phyloP scores from a whole-genome alignment of 1,140 invertebrate species.

The Rhysida immarginata region DNA sequence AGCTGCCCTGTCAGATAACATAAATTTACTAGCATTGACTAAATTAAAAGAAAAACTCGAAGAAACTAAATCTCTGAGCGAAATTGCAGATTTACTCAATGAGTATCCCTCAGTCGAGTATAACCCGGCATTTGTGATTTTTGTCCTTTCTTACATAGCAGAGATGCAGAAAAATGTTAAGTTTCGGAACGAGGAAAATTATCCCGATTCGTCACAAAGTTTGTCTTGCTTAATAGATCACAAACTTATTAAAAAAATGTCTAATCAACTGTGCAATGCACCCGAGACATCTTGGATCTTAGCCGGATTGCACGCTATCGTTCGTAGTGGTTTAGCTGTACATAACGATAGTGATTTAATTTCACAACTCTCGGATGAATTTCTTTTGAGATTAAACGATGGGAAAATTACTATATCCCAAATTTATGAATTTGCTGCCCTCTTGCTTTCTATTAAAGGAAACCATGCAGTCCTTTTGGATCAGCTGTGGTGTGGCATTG shows the following conservation, averaged over 20 bases:
- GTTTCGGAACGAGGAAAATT: constrained; percentile 18
- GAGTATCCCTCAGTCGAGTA: constrained; percentile 34
- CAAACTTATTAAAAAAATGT: constrained; percentile 23
- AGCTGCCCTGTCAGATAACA: background rate
- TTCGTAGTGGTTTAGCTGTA: constrained; percentile 30
- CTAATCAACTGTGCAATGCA: constrained; percentile 17
- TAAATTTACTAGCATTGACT: background rate
- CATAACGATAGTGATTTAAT: constrained; percentile 34
- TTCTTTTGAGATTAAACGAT: constrained; percentile 41
- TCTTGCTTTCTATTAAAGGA: constrained; percentile 29
- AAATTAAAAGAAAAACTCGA: constrained; percentile 28
- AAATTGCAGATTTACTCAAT: constrained; percentile 28
- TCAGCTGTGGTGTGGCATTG: constrained; percentile 50
- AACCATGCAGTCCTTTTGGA: constrained; percentile 35
- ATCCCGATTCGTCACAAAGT: constrained; percentile 14
- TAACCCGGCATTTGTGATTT: constrained; percentile 34
- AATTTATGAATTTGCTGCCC: constrained; percentile 39
- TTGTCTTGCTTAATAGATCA: constrained; percentile 23
- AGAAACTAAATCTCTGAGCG: constrained; percentile 20
- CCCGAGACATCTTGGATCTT: constrained; percentile 24
- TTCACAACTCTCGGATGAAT: constrained; percentile 41
- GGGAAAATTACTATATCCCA: constrained; percentile 43
- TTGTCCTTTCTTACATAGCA: constrained; percentile 35
- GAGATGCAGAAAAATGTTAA: constrained; percentile 34
- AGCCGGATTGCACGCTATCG: constrained; percentile 26